Evolutionary conservation across 2,113 vertebrate species (phyloP).

Genomic region (Coregonus clupeaformis): DNA sequence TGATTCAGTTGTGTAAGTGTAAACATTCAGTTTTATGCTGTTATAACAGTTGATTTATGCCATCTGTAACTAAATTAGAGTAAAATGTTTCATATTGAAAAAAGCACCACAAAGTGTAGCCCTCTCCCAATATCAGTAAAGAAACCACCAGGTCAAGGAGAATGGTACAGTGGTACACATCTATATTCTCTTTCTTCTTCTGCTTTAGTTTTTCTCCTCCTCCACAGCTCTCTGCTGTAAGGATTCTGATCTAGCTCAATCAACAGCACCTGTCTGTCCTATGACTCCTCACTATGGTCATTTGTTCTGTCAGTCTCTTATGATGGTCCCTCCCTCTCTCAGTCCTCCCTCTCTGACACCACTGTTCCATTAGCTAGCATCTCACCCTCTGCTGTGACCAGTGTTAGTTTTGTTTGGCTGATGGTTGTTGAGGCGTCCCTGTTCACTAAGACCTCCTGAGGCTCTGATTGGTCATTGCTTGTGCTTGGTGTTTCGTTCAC

Average conservation of each 20-base stretch:
- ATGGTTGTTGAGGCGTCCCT: constrained; percentile 53
- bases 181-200: constrained; percentile 3
- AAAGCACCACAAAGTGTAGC: too few relatives aligned
- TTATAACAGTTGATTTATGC: background rate
- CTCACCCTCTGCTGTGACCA: constrained; percentile 29
- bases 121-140: constrained; percentile 31
- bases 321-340: constrained; percentile 16
- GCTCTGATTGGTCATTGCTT: constrained; percentile 24
- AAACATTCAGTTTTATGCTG: background rate
- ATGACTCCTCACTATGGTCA: background rate
- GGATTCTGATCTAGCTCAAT: constrained; percentile 5
- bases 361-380: constrained; percentile 31
- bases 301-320: background rate
- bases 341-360: constrained; percentile 30
- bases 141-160: background rate
- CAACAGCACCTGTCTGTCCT: background rate
- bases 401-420: constrained; percentile 46
- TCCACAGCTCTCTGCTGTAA: background rate
- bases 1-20: background rate
- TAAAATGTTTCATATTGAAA: too few relatives aligned
- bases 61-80: too few relatives aligned
- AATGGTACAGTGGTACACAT: constrained; percentile 13
- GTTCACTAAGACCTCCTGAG: constrained; percentile 28
- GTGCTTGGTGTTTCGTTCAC: constrained; percentile 22
- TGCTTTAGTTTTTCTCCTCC: background rate